These are phyloP conservation scores for Coendou prehensilis DNA, from an alignment of 2,797 vertebrate genomes.

Conservation along the genomic window DNA sequence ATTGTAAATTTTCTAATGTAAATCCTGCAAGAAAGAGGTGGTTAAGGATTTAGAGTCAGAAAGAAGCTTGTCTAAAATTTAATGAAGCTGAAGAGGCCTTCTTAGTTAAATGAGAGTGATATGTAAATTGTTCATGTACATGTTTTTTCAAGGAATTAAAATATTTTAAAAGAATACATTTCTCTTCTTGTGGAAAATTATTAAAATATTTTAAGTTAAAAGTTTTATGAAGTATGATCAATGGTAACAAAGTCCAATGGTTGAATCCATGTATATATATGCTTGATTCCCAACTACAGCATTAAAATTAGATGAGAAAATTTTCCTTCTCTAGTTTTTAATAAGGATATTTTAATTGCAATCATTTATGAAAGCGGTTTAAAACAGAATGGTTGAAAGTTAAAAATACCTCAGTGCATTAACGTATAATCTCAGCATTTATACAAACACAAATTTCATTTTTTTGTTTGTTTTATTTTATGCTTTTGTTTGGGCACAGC, in stretches of 20 bases:
- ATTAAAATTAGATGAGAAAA: constrained; percentile 20
- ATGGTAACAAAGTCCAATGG: background rate
- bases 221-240: background rate
- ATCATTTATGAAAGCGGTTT: background rate
- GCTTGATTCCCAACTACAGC: background rate
- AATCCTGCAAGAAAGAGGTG: background rate
- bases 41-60: background rate
- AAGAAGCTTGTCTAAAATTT: background rate
- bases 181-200: background rate
- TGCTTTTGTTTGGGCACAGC: background rate
- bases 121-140: background rate
- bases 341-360: background rate
- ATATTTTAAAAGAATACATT: constrained; percentile 23
- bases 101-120: background rate
- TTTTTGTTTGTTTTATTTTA: constrained; percentile 11
- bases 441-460: background rate
- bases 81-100: background rate
- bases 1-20: background rate
- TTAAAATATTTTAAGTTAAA: constrained; percentile 19
- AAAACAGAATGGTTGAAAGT: background rate
- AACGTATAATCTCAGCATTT: background rate
- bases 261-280: background rate
- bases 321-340: background rate
- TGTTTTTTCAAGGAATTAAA: background rate
- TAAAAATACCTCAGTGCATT: background rate